These are phyloP conservation scores for Trididemnum clinides DNA, from an alignment of 23 tunicate genomes.

Conservation along the genomic window DNA sequence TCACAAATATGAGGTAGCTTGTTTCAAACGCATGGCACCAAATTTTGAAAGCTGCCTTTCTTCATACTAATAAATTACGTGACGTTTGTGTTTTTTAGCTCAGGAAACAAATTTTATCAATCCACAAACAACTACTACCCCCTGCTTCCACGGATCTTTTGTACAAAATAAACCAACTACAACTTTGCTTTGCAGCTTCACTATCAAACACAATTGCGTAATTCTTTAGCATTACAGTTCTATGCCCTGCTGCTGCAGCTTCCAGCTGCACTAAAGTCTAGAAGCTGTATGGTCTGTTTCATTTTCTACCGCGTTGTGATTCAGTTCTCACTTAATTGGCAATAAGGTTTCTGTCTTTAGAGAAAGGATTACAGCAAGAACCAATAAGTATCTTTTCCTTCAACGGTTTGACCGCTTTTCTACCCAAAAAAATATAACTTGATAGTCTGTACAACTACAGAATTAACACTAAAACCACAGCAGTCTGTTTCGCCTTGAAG, in stretches of 20 bases:
- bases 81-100: neutral
- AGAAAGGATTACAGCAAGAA: neutral
- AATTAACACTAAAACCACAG: too few species aligned
- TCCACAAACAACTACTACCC: neutral
- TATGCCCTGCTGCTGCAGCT: neutral
- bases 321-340: neutral
- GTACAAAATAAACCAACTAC: neutral
- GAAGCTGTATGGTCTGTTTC: too few species aligned
- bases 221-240: neutral
- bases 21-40: neutral
- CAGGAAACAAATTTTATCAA: neutral
- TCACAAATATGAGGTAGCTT: neutral
- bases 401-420: neutral
- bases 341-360: too few species aligned
- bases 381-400: neutral
- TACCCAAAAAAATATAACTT: neutral
- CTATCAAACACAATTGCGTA: neutral
- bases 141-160: neutral
- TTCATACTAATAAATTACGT: neutral
- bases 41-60: neutral
- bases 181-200: neutral
- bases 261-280: neutral
- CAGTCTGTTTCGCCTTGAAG: too few species aligned
- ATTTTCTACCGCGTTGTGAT: neutral
- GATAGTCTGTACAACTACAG: too few species aligned